These are phyloP conservation scores for Drosophila falleni DNA, from an alignment of 2,888 invertebrate genomes.

Conservation along the genomic window DNA sequence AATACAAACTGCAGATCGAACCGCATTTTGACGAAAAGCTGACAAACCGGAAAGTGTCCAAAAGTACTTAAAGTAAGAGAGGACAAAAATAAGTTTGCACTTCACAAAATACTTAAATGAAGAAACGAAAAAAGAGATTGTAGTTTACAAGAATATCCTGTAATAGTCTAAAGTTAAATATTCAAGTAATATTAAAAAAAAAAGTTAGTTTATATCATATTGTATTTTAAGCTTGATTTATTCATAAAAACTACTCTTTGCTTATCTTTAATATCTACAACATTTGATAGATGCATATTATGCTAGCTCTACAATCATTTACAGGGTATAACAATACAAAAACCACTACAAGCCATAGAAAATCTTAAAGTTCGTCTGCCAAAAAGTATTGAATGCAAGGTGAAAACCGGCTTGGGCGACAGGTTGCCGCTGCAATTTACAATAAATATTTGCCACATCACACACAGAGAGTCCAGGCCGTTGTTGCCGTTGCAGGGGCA, in stretches of 20 bases:
- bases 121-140: not conserved
- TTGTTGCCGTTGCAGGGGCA: not conserved
- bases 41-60: constrained; percentile 13
- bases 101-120: not conserved
- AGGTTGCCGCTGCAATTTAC: constrained; percentile 58
- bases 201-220: no score
- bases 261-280: not conserved
- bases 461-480: constrained; percentile 13
- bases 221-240: not conserved
- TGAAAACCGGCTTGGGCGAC: constrained; percentile 60
- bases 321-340: constrained; percentile 10
- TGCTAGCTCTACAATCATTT: not conserved
- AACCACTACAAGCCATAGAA: constrained; percentile 1
- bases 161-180: not conserved
- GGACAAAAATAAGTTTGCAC: not conserved
- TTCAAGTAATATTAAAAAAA: not conserved
- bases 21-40: constrained; percentile 4
- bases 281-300: not conserved
- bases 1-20: constrained; percentile 26
- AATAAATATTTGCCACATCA: constrained; percentile 54
- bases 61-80: not conserved
- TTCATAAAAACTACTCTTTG: not conserved
- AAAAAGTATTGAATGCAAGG: constrained; percentile 22
- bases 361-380: constrained; percentile 39
- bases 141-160: not conserved